Base-by-base conservation (phyloP, 2,888 invertebrate genomes). In the Meganola albula region DNA sequence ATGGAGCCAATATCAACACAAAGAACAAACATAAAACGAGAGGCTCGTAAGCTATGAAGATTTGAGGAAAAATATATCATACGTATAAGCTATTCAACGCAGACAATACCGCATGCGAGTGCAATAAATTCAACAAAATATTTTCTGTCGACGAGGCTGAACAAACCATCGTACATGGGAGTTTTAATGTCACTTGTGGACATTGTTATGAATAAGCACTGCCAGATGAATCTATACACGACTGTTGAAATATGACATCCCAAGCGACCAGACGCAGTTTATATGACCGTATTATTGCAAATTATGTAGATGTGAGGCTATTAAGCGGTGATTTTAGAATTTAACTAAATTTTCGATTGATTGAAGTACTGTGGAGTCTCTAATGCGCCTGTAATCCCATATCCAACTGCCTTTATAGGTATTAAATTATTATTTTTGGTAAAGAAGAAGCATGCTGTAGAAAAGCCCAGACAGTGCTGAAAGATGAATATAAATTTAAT, bases 191-290 rank as follows among this genome's bases (percentile, higher is more conserved):
- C 72, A 69, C 69, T 69, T 59, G 66, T 56, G 64, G 70, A 74
- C 72, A 74, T 69, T 72, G 63, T 68, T 77, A 74, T 71, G 74
- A 74, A 77, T 73, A 73, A 67, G 58, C 54, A 57, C 59, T 58
- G 60, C 62, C 56, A 80, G 82, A 83, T 83, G 74, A 73, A 83
- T 83, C 83, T 79, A 66, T 58, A 68, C 78, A 79, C 79, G 79
- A 79, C 75, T 71, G 66, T 65, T 82, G 73, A 75, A 79, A 77
- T 78, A 78, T 74, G 78, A 74, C 59, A 65, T 73, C 73, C 61
- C 58, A 61, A 59, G 54, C 53, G 59, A 55, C 53, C 58, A 65
- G 64, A 69, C 68, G 49, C 55, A 63, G 63, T 65, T 68, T 68
- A 63, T 68, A 66, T 64, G 62, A 66, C 60, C 63, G 67, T 67